phyloP scores from a whole-genome alignment of 2,888 invertebrate genomes.

The Euproctis similis region DNA sequence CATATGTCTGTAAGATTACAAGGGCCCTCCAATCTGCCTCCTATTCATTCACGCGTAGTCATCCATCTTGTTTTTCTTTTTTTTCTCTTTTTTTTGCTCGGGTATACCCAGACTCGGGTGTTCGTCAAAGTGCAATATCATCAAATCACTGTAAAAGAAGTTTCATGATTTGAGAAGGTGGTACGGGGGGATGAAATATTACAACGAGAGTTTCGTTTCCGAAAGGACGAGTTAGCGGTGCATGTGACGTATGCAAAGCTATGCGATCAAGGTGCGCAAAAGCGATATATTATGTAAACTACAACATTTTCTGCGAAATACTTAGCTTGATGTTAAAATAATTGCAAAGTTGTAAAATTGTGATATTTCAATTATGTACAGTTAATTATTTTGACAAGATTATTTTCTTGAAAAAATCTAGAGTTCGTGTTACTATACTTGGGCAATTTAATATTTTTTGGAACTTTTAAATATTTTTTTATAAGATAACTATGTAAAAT shows the following conservation, averaged over 20 bases:
- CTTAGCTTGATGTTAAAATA: too few relatives aligned
- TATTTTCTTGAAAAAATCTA: too few relatives aligned
- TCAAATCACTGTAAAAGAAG: constrained; percentile 74
- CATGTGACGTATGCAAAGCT: constrained; percentile 18
- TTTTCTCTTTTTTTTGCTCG: constrained; percentile 26
- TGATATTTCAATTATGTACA: too few relatives aligned
- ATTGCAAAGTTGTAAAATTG: too few relatives aligned
- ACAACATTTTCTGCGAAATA: too few relatives aligned
- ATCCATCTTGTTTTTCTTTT: constrained; percentile 62
- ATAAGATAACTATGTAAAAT: too few relatives aligned
- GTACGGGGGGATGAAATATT: constrained; percentile 68
- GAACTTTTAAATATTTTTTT: too few relatives aligned
- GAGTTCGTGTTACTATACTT: too few relatives aligned
- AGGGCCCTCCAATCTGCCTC: constrained; percentile 25
- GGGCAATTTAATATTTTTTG: too few relatives aligned
- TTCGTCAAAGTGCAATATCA: constrained; percentile 73
- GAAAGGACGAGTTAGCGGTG: constrained; percentile 36
- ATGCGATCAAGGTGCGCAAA: constrained; percentile 12
- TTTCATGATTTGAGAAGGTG: constrained; percentile 61
- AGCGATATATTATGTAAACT: too few relatives aligned
- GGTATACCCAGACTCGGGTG: constrained; percentile 35
- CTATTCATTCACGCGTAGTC: constrained; percentile 32
- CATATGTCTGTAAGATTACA: constrained; percentile 17
- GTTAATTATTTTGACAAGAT: too few relatives aligned
- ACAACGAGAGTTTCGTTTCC: constrained; percentile 60